phyloP scores from a whole-genome alignment of 30 jellyfish, hydroid and myxozoan species.

The Turritopsis rubra region DNA sequence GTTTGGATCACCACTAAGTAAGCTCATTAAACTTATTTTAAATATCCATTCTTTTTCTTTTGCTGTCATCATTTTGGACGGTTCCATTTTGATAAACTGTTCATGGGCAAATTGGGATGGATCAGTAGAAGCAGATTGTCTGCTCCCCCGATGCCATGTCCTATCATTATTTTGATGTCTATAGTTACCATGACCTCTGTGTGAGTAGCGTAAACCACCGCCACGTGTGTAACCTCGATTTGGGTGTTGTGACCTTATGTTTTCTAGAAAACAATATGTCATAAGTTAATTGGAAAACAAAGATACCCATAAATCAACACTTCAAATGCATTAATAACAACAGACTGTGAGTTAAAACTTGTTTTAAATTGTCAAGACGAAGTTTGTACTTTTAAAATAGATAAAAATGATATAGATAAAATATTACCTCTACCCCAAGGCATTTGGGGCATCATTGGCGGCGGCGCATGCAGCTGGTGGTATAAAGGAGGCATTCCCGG shows the following conservation, averaged over 20 bases:
- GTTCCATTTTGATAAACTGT: conserved; percentile 46
- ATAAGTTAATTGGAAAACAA: background rate
- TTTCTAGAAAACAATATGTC: background rate
- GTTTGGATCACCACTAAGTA: conserved; percentile 63
- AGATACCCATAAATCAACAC: background rate
- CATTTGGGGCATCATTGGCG: background rate
- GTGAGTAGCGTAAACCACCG: background rate
- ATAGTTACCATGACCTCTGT: conserved; percentile 21
- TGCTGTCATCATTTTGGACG: conserved; percentile 88
- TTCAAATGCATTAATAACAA: too few relatives aligned
- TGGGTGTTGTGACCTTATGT: background rate
- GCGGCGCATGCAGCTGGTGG: background rate
- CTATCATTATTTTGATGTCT: conserved; percentile 22
- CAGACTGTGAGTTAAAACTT: background rate
- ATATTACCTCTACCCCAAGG: background rate
- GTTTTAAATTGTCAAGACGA: background rate
- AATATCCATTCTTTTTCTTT: conserved; percentile 92
- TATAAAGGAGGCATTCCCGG: conserved; percentile 31
- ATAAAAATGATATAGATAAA: too few relatives aligned
- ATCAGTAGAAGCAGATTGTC: conserved; percentile 7
- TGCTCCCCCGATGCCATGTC: conserved; percentile 21
- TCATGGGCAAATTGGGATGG: conserved; percentile 32
- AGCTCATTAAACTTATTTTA: conserved; percentile 71
- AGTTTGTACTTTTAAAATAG: background rate
- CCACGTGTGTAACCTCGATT: conserved; percentile 3